Conservation (phyloP, 1,140 invertebrate species). For the Pseudomyrmex concolor region DNA sequence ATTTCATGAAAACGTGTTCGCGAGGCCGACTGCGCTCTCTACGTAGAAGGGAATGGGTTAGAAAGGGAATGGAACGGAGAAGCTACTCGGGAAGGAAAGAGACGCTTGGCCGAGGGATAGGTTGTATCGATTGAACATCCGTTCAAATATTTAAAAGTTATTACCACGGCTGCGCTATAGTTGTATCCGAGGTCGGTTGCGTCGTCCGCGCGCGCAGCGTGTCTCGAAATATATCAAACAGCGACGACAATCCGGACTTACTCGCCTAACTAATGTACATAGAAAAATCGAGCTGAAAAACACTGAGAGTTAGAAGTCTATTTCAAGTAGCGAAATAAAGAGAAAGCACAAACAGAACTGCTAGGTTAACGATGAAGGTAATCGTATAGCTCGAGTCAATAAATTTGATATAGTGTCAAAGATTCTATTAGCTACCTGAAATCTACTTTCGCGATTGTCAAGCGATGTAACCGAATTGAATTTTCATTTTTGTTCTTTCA, state of each 20-base stretch:
- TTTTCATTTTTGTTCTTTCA: no score
- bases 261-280: background rate
- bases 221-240: constrained; percentile 53
- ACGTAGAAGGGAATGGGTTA: constrained; percentile 59
- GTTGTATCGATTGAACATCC: constrained; percentile 82
- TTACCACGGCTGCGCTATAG: constrained; percentile 73
- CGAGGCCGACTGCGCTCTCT: constrained; percentile 28
- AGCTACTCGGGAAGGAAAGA: constrained; percentile 65
- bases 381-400: no score
- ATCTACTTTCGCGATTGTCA: no score
- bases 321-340: no score
- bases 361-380: no score
- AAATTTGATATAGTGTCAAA: no score
- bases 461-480: no score
- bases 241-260: constrained; percentile 14
- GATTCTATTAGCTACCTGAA: no score
- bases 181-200: constrained; percentile 67
- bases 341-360: no score
- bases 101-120: constrained; percentile 68
- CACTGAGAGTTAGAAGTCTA: background rate
- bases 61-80: constrained; percentile 53
- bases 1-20: constrained; percentile 79
- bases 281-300: constrained; percentile 6
- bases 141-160: constrained; percentile 82
- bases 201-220: constrained; percentile 46